Evolutionary conservation across 2,888 invertebrate genomes (phyloP), one percentile per base, ranked within the genome.

Genomic region (Macrophya annulata): DNA sequence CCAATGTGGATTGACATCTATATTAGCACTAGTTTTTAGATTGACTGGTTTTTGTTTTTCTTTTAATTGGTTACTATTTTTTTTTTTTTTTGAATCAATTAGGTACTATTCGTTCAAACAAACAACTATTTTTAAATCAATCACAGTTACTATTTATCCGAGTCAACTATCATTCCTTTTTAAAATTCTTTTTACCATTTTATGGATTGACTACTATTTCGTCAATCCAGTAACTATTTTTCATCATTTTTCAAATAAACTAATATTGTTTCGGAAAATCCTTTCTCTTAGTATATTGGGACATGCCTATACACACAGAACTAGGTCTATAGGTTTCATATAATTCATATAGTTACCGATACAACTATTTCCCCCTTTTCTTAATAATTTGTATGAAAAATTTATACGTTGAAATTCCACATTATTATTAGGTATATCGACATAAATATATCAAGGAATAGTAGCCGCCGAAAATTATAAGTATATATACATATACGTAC

Each of bases 281-380:
- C 62, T 62, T 31, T 62, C 25, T 62, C 25, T 62, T 21, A 8
- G 0, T 4, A 31, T 12, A 12, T 31, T 62, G 12, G 62, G 12
- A 62, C 62, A 12, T 62, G 15, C 48, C 48, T 48, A 4, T 48
- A 48, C 15, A 48, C 48, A 48, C 48, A 31, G 1, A 25, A 8
- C 21, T 31, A 62, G 25, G 62, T 51, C 51, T 17, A 25, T 62
- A 10, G 25, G 9, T 21, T 62, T 25, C 62, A 25, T 21, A 62
- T n/a, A n/a, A n/a, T 25, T 62, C 37, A 25, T 6, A 15, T 68
- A 68, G 68, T 68, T 68, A 68, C 68, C 68, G 68, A 68, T 68
- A 37, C 12, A 68, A 68, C 68, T 68, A 68, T 68, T 37, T 25
- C 21, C 17, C 68, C 68, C 62, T 37, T 68, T 1, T 31, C 6